Evolutionary conservation across 2,113 vertebrate genomes (phyloP).

Genomic region (Columba livia): DNA sequence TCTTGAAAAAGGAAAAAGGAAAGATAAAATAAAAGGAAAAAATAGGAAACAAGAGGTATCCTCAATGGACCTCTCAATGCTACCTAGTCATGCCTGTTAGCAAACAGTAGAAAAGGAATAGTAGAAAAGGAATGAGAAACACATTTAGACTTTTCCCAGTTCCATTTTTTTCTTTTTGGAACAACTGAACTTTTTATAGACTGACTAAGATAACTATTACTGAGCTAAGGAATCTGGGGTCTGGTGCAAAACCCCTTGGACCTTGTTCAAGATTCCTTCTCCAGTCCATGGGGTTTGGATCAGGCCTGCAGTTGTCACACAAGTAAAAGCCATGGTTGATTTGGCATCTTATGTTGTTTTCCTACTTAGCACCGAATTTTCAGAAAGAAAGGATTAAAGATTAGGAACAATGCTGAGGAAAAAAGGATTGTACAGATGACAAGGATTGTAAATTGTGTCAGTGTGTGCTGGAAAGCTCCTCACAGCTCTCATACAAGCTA

Average conservation of each 20-base stretch:
- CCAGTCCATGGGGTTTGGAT: not conserved
- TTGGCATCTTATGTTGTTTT: not conserved
- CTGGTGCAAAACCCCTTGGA: not conserved
- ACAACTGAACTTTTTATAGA: not conserved
- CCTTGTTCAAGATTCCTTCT: not conserved
- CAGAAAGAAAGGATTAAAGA: slow-evolving; percentile 35
- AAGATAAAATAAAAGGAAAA: not conserved
- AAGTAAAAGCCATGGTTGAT: not conserved
- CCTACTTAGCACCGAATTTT: not conserved
- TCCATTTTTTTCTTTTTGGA: not conserved
- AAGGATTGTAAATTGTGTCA: slow-evolving; percentile 13
- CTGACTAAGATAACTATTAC: not conserved
- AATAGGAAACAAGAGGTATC: rapidly evolving
- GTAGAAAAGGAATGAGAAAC: not conserved
- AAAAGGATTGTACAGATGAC: slow-evolving; percentile 11
- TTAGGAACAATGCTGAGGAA: not conserved
- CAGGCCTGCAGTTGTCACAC: not conserved
- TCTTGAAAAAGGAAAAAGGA: not conserved
- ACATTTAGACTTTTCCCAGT: not conserved
- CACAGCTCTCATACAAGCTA: not conserved
- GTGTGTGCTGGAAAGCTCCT: slow-evolving; percentile 34
- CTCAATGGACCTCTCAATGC: not conserved
- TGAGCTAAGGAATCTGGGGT: not conserved
- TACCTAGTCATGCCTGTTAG: not conserved
- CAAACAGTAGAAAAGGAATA: not conserved